These are phyloP conservation scores for Synodontis membranacea DNA, from an alignment of 2,113 vertebrate species.

Conservation along the genomic window DNA sequence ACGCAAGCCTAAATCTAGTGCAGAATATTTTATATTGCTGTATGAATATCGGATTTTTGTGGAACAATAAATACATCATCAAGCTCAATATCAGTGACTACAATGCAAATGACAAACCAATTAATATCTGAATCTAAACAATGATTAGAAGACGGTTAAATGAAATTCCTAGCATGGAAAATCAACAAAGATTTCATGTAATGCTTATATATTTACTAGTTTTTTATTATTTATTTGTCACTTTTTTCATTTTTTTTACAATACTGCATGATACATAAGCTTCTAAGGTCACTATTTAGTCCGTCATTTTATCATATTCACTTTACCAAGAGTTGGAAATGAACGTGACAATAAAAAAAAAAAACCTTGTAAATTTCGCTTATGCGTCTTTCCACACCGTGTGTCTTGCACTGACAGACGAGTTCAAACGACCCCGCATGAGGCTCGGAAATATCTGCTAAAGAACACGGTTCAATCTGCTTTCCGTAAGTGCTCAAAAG, in stretches of 20 bases:
- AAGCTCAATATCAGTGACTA: background rate
- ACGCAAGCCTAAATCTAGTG: background rate
- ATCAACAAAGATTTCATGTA: background rate
- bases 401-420: conserved; percentile 12
- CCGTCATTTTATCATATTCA: background rate
- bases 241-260: too few relatives aligned
- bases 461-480: conserved; percentile 44
- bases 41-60: background rate
- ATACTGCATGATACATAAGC: background rate
- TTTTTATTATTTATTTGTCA: background rate
- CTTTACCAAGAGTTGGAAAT: background rate
- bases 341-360: background rate
- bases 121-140: background rate
- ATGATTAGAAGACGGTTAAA: background rate
- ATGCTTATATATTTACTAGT: background rate
- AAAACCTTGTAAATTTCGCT: background rate
- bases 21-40: background rate
- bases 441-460: conserved; percentile 40
- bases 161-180: background rate
- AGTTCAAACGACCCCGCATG: conserved; percentile 37
- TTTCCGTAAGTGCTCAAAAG: conserved; percentile 51
- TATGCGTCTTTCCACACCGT: background rate
- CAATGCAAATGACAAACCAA: background rate
- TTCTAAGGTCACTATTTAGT: background rate
- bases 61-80: background rate